A percentile compares a stretch with the other conserved stretches of the same genome.
Evolutionary conservation across 2,797 vertebrate genomes (phyloP).

Genomic region (Alectoris magna): DNA sequence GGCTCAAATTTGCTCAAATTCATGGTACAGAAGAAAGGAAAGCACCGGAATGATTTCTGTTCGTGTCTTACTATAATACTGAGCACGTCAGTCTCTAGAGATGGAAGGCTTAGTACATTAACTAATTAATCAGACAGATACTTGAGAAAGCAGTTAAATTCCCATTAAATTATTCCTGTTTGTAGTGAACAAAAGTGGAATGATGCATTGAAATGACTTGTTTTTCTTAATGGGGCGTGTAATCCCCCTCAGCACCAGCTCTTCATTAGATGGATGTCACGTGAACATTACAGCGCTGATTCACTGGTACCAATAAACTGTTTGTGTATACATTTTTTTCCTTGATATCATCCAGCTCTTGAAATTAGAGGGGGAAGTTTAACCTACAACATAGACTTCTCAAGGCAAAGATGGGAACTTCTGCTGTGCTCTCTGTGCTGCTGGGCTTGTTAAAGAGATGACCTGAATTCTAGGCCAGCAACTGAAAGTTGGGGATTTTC

Average conservation of each 20-base stretch:
- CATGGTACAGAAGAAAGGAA: background rate
- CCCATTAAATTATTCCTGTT: background rate
- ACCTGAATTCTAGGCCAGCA: background rate
- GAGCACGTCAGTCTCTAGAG: background rate
- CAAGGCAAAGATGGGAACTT: background rate
- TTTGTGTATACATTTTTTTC: background rate
- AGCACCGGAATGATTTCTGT: background rate
- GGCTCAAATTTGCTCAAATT: background rate
- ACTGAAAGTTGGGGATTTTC: background rate
- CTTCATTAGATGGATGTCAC: background rate
- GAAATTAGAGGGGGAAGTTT: background rate
- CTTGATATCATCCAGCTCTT: background rate
- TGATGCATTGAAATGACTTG: background rate
- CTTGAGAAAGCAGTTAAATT: constrained; percentile 1
- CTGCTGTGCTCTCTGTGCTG: background rate
- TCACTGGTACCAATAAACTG: background rate
- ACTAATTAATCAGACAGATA: background rate
- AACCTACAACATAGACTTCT: background rate
- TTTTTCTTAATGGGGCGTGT: background rate
- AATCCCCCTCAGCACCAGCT: background rate
- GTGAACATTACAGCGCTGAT: background rate
- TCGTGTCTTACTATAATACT: background rate
- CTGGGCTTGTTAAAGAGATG: background rate
- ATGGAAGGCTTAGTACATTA: background rate
- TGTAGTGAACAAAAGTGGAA: background rate